Percentiles rank a stretch among this genome's conserved stretches.
phyloP scores from a whole-genome alignment of 2,888 invertebrate species.

The Brachylomia viminalis region DNA sequence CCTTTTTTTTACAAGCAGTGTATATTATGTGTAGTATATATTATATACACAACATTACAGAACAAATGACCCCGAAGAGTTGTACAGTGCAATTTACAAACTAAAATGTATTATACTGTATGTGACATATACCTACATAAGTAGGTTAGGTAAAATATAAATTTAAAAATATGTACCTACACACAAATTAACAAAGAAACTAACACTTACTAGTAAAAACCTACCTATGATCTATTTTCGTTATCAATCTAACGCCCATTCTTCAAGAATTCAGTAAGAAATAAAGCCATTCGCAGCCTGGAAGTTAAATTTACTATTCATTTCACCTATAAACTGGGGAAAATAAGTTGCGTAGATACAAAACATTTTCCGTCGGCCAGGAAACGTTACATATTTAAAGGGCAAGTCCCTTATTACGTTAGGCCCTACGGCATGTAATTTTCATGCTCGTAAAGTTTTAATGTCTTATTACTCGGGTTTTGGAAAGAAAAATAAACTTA shows the following conservation, averaged over 20 bases:
- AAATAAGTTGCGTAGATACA: conserved; percentile 25
- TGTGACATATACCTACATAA: neutral
- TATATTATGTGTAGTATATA: too few species aligned
- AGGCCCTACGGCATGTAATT: conserved; percentile 35
- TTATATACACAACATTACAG: neutral
- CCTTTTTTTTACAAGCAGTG: too few species aligned
- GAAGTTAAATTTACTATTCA: conserved; percentile 34
- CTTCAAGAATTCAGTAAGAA: conserved; percentile 7
- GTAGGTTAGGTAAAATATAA: neutral
- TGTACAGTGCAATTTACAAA: neutral
- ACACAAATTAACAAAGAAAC: neutral
- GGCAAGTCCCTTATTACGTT: conserved; percentile 28
- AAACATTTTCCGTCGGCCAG: conserved; percentile 30
- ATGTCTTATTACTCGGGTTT: conserved; percentile 24
- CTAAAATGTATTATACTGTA: neutral
- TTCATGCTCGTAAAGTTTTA: conserved; percentile 53
- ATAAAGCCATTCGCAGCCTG: neutral
- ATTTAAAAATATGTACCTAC: neutral
- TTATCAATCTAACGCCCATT: neutral
- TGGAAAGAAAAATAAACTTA: conserved; percentile 1
- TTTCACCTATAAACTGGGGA: conserved; percentile 28
- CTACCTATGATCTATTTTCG: neutral
- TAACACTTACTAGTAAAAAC: neutral
- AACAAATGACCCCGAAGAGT: neutral
- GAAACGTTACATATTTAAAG: conserved; percentile 54